These are phyloP conservation scores for Enoplosus armatus DNA, from an alignment of 2,797 vertebrate species.

Conservation along the genomic window DNA sequence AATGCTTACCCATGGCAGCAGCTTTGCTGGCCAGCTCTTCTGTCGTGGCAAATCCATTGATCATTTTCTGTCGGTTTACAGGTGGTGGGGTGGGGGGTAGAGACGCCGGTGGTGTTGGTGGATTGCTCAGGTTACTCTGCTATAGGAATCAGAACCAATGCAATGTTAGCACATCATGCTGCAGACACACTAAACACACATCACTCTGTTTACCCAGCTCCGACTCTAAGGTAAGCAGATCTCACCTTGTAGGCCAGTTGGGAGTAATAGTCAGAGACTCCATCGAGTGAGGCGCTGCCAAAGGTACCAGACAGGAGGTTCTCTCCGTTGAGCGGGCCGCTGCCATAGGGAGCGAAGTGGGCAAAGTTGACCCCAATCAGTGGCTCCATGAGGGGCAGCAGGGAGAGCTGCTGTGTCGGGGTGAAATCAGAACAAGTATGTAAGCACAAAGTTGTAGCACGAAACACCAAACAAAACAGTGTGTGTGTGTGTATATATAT, in stretches of 20 bases:
- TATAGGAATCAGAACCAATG: slow-evolving; percentile 74
- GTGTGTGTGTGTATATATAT: too few species aligned
- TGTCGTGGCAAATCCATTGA: slow-evolving; percentile 97
- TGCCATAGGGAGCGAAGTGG: slow-evolving; percentile 97
- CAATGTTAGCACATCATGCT: slow-evolving; percentile 43
- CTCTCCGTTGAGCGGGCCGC: slow-evolving; percentile 93
- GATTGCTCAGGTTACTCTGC: slow-evolving; percentile 99
- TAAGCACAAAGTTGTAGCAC: neutral
- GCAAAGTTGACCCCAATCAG: slow-evolving; percentile 98
- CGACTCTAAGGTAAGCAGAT: neutral
- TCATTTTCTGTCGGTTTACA: slow-evolving; percentile 96
- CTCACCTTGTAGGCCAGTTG: slow-evolving; percentile 97
- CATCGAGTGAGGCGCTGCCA: slow-evolving; percentile 96
- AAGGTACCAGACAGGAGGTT: slow-evolving; percentile 96
- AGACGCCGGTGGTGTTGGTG: slow-evolving; percentile 98
- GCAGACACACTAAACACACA: slow-evolving; percentile 5
- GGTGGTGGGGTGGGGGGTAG: slow-evolving; percentile 98
- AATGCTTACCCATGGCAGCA: slow-evolving; percentile 88
- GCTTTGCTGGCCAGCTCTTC: slow-evolving; percentile 96
- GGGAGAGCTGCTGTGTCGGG: slow-evolving; percentile 91
- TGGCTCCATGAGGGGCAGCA: slow-evolving; percentile 98
- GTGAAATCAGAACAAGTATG: neutral
- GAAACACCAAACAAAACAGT: neutral
- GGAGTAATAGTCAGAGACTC: slow-evolving; percentile 98
- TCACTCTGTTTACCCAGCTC: slow-evolving; percentile 1